Base-by-base conservation (phyloP, 1,140 invertebrate species). In the Matsumurasca onukii region DNA sequence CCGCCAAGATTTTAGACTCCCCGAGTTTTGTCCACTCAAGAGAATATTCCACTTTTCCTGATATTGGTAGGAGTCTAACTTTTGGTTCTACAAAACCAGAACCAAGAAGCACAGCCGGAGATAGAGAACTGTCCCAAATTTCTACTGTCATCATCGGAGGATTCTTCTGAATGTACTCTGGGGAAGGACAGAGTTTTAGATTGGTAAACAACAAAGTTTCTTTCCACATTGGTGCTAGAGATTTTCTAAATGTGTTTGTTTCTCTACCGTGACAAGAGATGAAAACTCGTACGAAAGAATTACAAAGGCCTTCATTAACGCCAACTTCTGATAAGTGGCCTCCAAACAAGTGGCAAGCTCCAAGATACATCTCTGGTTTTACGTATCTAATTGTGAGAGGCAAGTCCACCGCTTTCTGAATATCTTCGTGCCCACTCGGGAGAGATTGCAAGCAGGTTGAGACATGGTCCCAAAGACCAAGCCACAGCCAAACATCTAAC, bases 401-500 rank as follows among this genome's bases (percentile, higher is more conserved):
- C n/a, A 51, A 22, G 24, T 5, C 3, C 3, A 51, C 49, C 3
- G 24, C 24, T 51, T 51, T 17, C 3, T 5, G n/a, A 51, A 51
- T 17, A 22, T 51, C n/a, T 51, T 51, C 49, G n/a, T 51, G 49
- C 17, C 49, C 49, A 51, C 17, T 17, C n/a, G 49, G 49, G 24
- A 51, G n/a, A 20, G n/a, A 17, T 51, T 51, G 5, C n/a, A 51
- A 5, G n/a, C 49, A 51, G 49, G n/a, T 9, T 12, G 49, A 5
- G 17, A 51, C 49, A 17, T 51, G 17, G 24, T 51, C 49, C 49
- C 49, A 51, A 51, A 51, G 24, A 20, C 49, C 49, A 51, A 51
- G 49, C 49, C 49, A 51, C 3, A 51, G n/a, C 49, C 49, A 51
- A 51, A 51, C 24, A 51, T 51, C 49, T 20, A 51, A 51, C n/a